Percentiles rank a stretch among this genome's conserved stretches.
These are phyloP conservation scores for Lasioglossum leucozonium DNA, from an alignment of 2,888 invertebrate genomes.

Conservation along the genomic window DNA sequence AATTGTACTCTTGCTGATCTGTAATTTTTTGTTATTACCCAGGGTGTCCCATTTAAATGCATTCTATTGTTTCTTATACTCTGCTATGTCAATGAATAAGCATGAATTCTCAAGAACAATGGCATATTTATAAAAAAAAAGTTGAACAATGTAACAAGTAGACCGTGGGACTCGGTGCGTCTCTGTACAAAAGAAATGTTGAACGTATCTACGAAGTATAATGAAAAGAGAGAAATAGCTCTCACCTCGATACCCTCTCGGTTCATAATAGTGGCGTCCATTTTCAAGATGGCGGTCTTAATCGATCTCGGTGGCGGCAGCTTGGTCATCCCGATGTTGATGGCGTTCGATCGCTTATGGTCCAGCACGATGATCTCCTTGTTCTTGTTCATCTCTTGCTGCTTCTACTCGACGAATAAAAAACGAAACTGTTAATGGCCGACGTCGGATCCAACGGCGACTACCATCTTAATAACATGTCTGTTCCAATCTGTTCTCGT, in stretches of 20 bases:
- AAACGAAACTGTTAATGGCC: not conserved
- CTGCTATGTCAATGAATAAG: not conserved
- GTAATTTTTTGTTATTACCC: too few species aligned
- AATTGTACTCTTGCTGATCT: too few species aligned
- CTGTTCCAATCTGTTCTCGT: not conserved
- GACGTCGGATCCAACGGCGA: too few species aligned
- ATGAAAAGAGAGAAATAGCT: not conserved
- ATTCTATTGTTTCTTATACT: not conserved
- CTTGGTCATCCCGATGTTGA: constrained; percentile 99
- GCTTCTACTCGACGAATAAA: constrained; percentile 87
- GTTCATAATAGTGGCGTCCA: constrained; percentile 99
- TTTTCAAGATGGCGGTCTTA: constrained; percentile 99
- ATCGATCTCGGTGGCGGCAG: constrained; percentile 98
- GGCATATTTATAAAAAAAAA: not conserved
- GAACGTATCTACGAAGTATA: not conserved
- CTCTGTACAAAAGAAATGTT: not conserved
- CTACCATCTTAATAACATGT: not conserved
- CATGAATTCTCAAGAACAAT: not conserved
- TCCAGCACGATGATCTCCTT: constrained; percentile 97
- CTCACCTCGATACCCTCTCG: constrained; percentile 96
- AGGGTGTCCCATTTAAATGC: not conserved
- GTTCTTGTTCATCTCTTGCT: constrained; percentile 93
- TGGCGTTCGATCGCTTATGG: constrained; percentile 98
- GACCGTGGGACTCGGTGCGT: not conserved
- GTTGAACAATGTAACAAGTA: not conserved